Base-by-base conservation (phyloP, 2,888 invertebrate genomes). In the Cremastobaeus sp. region DNA sequence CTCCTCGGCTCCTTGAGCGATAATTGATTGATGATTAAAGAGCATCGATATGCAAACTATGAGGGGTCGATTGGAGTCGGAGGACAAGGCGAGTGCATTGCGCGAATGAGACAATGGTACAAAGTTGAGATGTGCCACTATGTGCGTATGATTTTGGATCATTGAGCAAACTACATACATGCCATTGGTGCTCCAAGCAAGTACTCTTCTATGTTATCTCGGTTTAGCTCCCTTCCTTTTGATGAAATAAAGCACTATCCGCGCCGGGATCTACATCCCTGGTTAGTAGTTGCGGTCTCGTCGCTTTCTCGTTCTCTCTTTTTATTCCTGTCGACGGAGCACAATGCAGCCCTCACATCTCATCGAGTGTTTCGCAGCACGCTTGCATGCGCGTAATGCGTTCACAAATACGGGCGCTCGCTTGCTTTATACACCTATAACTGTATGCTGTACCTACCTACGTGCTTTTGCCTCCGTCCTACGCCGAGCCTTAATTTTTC, bases 161-260 rank as follows among this genome's bases (percentile, higher is more conserved):
- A 76, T 72, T 72, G 72, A 73, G 48, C 74, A 70, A 76, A 65
- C 50, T 60, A 57, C 55, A 45, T 43, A 52, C 62, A 59, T 64
- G 68, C 57, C 68, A 32, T 64, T 54, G 75, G 71, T 75, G 74
- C 74, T 75, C 66, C 50, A 50, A 48, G 60, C 64, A 60, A 62
- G 73, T 43, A 68, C 69, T 66, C 70, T 69, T 47, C 66, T 73
- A 82, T 79, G 83, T 84, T 86, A 87, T 86, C 87, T 85, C 81
- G 84, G 83, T 82, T 81, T 81, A 73, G 79, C 82, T 81, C 82
- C 78, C 82, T 82, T 83, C 82, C 81, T 82, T 84, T 83, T 85
- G 83, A 86, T 82, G 84, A 84, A 85, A 85, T 86, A 85, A 85
- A 85, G 83, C 83, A 80, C 78, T 86, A 86, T 86, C 86, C 81